Percentiles rank a stretch among this genome's conserved stretches.
Evolutionary conservation across 2,113 vertebrate species (phyloP).

Genomic region (Atrichornis clamosus): DNA sequence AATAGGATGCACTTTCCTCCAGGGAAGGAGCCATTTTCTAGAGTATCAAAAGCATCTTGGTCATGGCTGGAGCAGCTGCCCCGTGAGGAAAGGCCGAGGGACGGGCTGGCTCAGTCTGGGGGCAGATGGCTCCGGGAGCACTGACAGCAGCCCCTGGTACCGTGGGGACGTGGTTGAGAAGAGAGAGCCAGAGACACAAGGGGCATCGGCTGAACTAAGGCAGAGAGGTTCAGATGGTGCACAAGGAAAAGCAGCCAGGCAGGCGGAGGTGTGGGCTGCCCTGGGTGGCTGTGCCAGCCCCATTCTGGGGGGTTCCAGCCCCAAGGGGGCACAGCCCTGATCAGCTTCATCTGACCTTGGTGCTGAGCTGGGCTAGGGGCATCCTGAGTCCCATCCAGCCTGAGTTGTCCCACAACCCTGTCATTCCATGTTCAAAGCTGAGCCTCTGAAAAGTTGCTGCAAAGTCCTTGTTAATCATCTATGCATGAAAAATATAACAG

Average conservation of each 20-base stretch:
- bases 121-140: neutral
- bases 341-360: neutral
- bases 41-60: neutral
- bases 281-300: neutral
- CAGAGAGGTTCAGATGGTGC: neutral
- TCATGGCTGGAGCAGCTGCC: neutral
- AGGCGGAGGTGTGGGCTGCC: neutral
- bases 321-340: rapidly evolving
- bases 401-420: rapidly evolving
- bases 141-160: neutral
- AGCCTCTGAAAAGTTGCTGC: neutral
- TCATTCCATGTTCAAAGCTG: neutral
- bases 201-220: neutral
- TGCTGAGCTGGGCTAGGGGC: neutral
- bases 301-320: neutral
- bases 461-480: neutral
- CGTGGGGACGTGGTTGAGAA: rapidly evolving
- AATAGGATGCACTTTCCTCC: neutral
- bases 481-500: neutral
- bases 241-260: neutral
- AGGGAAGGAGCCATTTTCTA: neutral
- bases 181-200: neutral
- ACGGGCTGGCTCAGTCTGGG: rapidly evolving
- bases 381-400: rapidly evolving
- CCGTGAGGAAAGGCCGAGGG: neutral